Percentiles rank a stretch among this genome's conserved stretches.
Evolutionary conservation across 2,888 invertebrate genomes (phyloP).

Genomic region (Perdita meconis): DNA sequence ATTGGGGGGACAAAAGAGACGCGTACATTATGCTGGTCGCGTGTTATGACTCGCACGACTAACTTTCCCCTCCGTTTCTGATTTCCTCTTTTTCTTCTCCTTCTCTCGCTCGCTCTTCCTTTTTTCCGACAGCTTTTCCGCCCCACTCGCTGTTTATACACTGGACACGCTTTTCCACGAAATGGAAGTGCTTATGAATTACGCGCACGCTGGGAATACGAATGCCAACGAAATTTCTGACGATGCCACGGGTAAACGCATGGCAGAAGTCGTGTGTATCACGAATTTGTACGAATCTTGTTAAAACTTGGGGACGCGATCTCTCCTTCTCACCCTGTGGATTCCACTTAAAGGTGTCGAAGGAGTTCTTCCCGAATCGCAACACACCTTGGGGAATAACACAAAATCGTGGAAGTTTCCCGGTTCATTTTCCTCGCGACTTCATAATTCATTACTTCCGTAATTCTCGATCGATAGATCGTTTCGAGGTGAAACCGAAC

Average conservation of each 20-base stretch:
- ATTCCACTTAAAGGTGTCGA: too few relatives aligned
- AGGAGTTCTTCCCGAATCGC: too few relatives aligned
- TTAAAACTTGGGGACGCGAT: conserved; percentile 16
- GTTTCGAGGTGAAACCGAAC: conserved; percentile 25
- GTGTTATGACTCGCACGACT: conserved; percentile 40
- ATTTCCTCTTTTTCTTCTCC: conserved; percentile 17
- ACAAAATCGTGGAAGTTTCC: too few relatives aligned
- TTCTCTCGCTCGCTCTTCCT: not conserved
- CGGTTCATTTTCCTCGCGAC: too few relatives aligned
- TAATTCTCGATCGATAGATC: too few relatives aligned
- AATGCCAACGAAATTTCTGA: conserved; percentile 50
- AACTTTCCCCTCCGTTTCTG: not conserved
- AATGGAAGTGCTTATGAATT: conserved; percentile 60
- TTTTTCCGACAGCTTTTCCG: conserved; percentile 28
- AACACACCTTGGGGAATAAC: too few relatives aligned
- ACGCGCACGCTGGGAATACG: conserved; percentile 54
- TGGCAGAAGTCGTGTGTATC: conserved; percentile 25
- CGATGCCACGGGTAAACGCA: conserved; percentile 25
- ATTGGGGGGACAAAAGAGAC: conserved; percentile 51
- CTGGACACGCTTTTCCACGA: conserved; percentile 54
- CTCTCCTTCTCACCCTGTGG: too few relatives aligned
- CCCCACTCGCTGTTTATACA: conserved; percentile 45
- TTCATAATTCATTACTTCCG: too few relatives aligned
- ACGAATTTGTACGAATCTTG: conserved; percentile 48
- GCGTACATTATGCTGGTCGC: conserved; percentile 48